phyloP scores from a whole-genome alignment of 2,888 invertebrate species.

The Saturnia japonica region DNA sequence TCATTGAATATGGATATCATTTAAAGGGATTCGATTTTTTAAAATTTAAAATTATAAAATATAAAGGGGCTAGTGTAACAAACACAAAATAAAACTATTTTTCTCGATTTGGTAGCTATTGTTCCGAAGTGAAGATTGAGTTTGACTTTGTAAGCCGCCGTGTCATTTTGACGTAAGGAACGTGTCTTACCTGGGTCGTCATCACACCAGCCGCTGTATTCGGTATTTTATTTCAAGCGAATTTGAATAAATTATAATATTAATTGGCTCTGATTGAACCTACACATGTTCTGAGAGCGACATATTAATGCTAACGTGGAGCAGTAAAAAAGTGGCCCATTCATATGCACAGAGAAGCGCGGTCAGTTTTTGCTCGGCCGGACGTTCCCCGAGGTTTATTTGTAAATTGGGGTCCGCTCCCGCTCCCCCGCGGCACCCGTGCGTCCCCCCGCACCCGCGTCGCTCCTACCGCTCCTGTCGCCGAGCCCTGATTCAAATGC shows the following conservation, averaged over 20 bases:
- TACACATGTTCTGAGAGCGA: slow-evolving; percentile 51
- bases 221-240: not conserved
- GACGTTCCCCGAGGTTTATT: slow-evolving; percentile 79
- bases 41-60: not conserved
- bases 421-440: slow-evolving; percentile 23
- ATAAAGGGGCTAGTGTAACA: not conserved
- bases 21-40: no score
- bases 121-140: not conserved
- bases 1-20: not conserved
- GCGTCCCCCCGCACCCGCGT: slow-evolving; percentile 32
- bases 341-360: slow-evolving; percentile 73
- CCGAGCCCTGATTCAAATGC: slow-evolving; percentile 73
- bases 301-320: slow-evolving; percentile 51
- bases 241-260: not conserved
- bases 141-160: not conserved
- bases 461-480: slow-evolving; percentile 40
- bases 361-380: slow-evolving; percentile 74
- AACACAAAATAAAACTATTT: not conserved
- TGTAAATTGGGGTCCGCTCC: slow-evolving; percentile 74
- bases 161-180: not conserved
- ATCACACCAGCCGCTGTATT: not conserved
- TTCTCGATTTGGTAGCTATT: not conserved
- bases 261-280: not conserved
- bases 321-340: slow-evolving; percentile 70
- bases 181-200: not conserved